These are phyloP conservation scores for Urechis unicinctus DNA, from an alignment of 2,888 invertebrate species.

Conservation along the genomic window DNA sequence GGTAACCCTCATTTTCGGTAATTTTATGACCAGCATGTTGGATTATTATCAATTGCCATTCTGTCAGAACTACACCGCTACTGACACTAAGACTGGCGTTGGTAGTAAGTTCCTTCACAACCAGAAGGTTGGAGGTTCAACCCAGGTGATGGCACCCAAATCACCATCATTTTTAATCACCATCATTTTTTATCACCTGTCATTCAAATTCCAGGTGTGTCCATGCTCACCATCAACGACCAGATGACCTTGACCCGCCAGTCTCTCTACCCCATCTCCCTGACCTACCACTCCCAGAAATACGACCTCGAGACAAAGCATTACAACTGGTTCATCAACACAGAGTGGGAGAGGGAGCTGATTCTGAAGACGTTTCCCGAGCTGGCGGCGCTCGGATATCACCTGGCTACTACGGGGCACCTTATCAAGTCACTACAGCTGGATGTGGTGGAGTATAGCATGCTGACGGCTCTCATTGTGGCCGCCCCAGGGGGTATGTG, in stretches of 20 bases:
- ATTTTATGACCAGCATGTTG: no score
- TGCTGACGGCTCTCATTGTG: conserved; percentile 28
- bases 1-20: no score
- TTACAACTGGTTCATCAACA: conserved; percentile 17
- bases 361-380: conserved; percentile 32
- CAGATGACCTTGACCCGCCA: conserved; percentile 36
- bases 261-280: conserved; percentile 38
- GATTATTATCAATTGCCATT: no score
- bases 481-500: conserved; percentile 13
- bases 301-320: conserved; percentile 31
- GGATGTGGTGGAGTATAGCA: conserved; percentile 32
- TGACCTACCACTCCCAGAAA: conserved; percentile 31
- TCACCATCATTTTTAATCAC: no score
- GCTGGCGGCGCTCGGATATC: conserved; percentile 26
- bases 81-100: no score
- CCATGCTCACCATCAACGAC: conserved; percentile 31
- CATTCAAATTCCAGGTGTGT: conserved; percentile 30
- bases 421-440: conserved; percentile 29
- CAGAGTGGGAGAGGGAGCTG: conserved; percentile 12
- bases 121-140: no score
- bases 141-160: no score
- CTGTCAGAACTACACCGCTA: no score
- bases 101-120: no score
- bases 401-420: conserved; percentile 34
- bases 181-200: neutral